These are phyloP conservation scores for Microctonus hyperodae DNA, from an alignment of 2,888 invertebrate genomes.

Conservation along the genomic window DNA sequence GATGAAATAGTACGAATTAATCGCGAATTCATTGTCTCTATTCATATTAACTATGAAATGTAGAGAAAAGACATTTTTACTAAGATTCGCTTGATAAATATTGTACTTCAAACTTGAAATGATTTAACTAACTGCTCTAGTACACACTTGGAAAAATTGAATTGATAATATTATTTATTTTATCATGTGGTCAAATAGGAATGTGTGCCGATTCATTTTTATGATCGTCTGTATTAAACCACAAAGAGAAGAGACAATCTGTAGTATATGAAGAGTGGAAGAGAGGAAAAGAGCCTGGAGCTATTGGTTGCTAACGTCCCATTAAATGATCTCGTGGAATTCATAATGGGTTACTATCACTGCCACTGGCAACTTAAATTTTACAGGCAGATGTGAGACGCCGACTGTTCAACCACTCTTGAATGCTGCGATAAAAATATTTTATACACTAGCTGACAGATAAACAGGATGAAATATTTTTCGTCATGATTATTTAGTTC, in stretches of 20 bases:
- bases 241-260: conserved; percentile 16
- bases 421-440: not conserved
- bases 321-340: conserved; percentile 22
- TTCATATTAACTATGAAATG: too few relatives aligned
- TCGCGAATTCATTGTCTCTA: too few relatives aligned
- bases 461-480: not conserved
- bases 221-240: conserved; percentile 23
- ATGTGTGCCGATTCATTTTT: conserved; percentile 31
- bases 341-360: conserved; percentile 22
- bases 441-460: not conserved
- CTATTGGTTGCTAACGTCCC: conserved; percentile 18
- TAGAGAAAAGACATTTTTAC: not conserved
- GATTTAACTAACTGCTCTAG: conserved; percentile 14
- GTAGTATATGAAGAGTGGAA: not conserved
- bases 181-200: conserved; percentile 23
- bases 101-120: not conserved
- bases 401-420: not conserved
- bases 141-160: not conserved
- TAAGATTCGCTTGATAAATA: not conserved
- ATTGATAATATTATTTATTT: conserved; percentile 22
- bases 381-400: not conserved
- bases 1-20: not conserved
- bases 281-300: conserved; percentile 12
- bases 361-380: conserved; percentile 8
- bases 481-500: not conserved